Evolutionary conservation across 2,797 vertebrate genomes (phyloP).

Genomic region (Pachyuromys duprasi): DNA sequence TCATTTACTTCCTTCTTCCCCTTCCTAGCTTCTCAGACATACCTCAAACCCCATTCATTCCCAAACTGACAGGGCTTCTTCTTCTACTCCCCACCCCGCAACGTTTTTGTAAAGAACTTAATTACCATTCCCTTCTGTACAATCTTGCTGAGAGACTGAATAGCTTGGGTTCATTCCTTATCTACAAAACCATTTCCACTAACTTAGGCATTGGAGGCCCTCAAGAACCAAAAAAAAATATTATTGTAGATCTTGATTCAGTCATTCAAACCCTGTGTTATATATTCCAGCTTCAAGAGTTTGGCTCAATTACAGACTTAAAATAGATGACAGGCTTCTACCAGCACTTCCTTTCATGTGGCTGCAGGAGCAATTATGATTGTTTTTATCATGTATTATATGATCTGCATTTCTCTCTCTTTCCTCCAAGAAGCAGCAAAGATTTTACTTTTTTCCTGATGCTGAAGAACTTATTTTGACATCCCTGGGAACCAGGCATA

Average conservation of each 20-base stretch:
- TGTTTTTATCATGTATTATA: background rate
- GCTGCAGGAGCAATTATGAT: background rate
- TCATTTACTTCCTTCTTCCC: background rate
- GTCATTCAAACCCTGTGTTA: conserved; percentile 29
- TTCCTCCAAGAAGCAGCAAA: background rate
- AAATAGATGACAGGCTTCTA: conserved; percentile 7
- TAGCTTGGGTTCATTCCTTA: background rate
- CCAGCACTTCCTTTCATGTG: background rate
- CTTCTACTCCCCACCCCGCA: no score
- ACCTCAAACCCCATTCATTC: no score
- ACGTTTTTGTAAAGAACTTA: background rate
- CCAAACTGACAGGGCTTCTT: background rate
- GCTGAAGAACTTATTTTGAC: conserved; percentile 33
- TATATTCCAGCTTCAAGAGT: background rate
- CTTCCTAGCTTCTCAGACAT: background rate
- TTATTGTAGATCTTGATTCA: conserved; percentile 45
- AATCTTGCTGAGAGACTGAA: background rate
- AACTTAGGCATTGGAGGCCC: background rate
- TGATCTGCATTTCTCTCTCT: background rate
- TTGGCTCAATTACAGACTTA: conserved; percentile 12
- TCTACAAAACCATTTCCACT: background rate
- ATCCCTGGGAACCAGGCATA: background rate
- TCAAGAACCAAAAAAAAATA: background rate
- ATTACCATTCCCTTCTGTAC: background rate
- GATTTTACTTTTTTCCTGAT: background rate